phyloP scores from a whole-genome alignment of 2,888 invertebrate species.

The Leuctra nigra region DNA sequence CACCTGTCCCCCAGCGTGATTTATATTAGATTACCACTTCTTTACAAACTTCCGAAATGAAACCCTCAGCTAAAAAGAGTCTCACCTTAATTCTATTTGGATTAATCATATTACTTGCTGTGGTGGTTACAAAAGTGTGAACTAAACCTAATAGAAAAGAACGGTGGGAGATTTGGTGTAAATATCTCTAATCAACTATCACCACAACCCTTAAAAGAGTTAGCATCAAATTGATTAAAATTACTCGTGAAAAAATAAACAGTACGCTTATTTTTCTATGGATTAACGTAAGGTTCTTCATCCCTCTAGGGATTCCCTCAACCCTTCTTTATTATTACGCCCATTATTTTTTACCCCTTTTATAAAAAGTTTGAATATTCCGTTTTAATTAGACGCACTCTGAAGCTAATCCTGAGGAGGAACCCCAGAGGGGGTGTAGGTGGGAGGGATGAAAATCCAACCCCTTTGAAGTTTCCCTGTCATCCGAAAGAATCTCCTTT shows the following conservation, averaged over 20 bases:
- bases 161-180: too few relatives aligned
- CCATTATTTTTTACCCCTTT: constrained; percentile 18
- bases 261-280: background rate
- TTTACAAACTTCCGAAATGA: too few relatives aligned
- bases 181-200: constrained; percentile 1
- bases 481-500: too few relatives aligned
- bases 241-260: constrained; percentile 8
- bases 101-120: too few relatives aligned
- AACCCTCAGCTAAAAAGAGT: too few relatives aligned
- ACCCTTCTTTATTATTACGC: constrained; percentile 13
- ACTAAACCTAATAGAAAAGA: too few relatives aligned
- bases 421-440: background rate
- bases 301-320: constrained; percentile 8
- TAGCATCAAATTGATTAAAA: constrained; percentile 16
- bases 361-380: constrained; percentile 17
- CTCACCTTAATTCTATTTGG: too few relatives aligned
- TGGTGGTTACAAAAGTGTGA: too few relatives aligned
- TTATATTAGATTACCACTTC: too few relatives aligned
- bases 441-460: background rate
- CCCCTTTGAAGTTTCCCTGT: constrained; percentile 15
- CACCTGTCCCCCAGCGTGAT: too few relatives aligned
- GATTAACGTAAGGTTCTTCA: constrained; percentile 13
- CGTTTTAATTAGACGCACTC: constrained; percentile 17
- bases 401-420: constrained; percentile 13
- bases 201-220: background rate